These are phyloP conservation scores for Pelusios castaneus DNA, from an alignment of 2,113 vertebrate genomes.

Conservation along the genomic window DNA sequence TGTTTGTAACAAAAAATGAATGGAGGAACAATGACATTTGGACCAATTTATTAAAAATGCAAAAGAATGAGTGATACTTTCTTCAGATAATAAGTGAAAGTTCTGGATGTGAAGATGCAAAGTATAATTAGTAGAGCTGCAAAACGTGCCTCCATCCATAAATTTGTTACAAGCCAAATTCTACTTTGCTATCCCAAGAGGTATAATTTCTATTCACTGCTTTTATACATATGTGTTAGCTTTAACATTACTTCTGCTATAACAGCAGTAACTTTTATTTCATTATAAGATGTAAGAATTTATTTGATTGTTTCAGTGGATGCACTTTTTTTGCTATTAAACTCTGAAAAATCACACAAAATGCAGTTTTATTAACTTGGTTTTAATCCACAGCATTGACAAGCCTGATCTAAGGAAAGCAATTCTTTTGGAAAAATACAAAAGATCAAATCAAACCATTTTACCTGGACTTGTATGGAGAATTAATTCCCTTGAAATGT, in stretches of 20 bases:
- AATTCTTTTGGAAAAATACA: constrained; percentile 39
- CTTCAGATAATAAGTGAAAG: not conserved
- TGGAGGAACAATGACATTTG: not conserved
- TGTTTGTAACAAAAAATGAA: constrained; percentile 6
- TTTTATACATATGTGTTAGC: not conserved
- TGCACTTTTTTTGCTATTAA: not conserved
- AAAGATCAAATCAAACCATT: constrained; percentile 6
- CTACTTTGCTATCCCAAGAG: not conserved
- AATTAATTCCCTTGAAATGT: not conserved
- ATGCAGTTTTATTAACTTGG: not conserved
- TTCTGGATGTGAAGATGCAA: not conserved
- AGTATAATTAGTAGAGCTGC: not conserved
- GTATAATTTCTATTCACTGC: not conserved
- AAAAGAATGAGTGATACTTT: not conserved
- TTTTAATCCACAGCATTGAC: not conserved
- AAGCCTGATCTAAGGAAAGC: constrained; percentile 35
- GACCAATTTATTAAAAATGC: not conserved
- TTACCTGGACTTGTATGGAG: not conserved
- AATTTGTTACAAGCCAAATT: not conserved
- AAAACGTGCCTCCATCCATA: not conserved
- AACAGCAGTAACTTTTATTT: not conserved
- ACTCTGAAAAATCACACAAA: not conserved
- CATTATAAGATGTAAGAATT: not conserved
- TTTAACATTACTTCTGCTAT: not conserved
- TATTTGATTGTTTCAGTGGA: not conserved